Conservation (phyloP, 2,797 vertebrate genomes). For the Pitangus sulphuratus region DNA sequence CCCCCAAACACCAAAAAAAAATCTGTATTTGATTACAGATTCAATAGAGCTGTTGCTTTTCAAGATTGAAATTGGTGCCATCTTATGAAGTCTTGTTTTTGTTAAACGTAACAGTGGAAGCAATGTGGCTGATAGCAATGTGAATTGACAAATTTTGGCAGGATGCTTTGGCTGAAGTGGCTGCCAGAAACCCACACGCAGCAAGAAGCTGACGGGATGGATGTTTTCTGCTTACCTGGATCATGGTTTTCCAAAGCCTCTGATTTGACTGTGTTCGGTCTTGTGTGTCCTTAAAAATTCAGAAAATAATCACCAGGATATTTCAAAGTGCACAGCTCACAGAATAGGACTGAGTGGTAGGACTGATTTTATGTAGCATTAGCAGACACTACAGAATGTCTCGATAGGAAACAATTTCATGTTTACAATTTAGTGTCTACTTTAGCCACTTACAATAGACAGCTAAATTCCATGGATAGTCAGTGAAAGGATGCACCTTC, state of each 20-base stretch:
- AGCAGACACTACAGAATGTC: background rate
- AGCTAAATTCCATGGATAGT: background rate
- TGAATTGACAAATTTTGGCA: background rate
- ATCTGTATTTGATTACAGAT: background rate
- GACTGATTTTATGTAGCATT: background rate
- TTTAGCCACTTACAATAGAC: background rate
- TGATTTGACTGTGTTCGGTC: background rate
- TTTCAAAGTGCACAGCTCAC: background rate
- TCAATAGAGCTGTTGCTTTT: background rate
- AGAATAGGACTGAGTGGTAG: background rate
- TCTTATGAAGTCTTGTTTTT: background rate
- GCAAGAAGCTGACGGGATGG: background rate
- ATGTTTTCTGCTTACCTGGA: background rate
- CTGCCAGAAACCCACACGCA: background rate
- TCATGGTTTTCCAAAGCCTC: background rate
- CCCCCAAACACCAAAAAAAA: background rate
- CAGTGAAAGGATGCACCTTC: background rate
- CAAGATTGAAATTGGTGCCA: background rate
- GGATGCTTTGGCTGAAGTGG: background rate
- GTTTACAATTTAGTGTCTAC: background rate
- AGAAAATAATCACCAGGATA: background rate
- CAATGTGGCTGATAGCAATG: background rate
- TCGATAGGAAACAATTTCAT: background rate
- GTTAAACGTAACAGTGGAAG: background rate
- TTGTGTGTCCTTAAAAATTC: background rate